Base-by-base conservation (phyloP, 2,888 invertebrate species). In the Dicranocentrus wangi region DNA sequence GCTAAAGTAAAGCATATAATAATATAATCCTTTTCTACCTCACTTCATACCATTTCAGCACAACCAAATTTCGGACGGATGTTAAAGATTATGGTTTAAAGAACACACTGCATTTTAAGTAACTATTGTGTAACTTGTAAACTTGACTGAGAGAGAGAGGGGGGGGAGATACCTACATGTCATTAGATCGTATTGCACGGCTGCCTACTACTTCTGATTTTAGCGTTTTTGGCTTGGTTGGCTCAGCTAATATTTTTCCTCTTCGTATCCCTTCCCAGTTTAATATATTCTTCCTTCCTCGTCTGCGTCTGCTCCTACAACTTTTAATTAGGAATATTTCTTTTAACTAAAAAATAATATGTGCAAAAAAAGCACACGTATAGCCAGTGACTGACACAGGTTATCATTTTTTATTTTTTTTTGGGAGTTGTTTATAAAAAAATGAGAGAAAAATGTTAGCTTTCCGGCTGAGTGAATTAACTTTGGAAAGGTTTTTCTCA, bases 401-500 rank as follows among this genome's bases (percentile, higher is more conserved):
- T 55, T 55, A 55, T 55, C 51, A 55, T 21, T 55, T 55, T 55
- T 21, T n/a, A 21, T 25, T 25, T 13, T 58, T 58, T 25, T 58
- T 19, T 17, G 10, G 19, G 7, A 13, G 23, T 60, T 55, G 21
- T 19, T 23, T 2, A 23, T n/a, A n/a, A 15, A 15, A n/a, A 55
- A 55, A 47, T n/a, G 15, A 17, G 47, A 13, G 47, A 55, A 69
- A 53, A 53, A 21, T 69, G 55, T 61, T 21, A 21, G 53, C 47
- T 60, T 69, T 32, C 43, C 51, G 76, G 43, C 28, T 68, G 61
- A 77, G 61, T 23, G 32, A 60, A 21, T 47, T 61, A 39, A 77
- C 61, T 27, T 51, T 69, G 69, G 69, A 77, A 77, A 77, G 76
- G 76, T 51, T 58, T 77, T n/a, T 68, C 76, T 69, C 69, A 32